These are phyloP conservation scores for Ianthella basta DNA, from an alignment of 37 sponge, comb jelly and placozoan genomes.

Conservation along the genomic window DNA sequence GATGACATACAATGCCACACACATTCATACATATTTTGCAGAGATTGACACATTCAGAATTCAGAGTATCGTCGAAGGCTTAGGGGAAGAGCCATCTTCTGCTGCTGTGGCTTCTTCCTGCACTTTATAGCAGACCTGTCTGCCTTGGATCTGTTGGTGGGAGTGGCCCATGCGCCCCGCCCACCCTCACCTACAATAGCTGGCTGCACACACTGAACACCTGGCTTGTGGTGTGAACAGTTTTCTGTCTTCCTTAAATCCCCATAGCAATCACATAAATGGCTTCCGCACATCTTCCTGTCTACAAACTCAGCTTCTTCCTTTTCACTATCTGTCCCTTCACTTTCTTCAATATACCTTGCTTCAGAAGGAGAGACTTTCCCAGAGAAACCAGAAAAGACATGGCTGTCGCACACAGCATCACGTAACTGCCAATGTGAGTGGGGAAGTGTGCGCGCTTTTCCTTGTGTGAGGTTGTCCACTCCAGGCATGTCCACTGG, in stretches of 20 bases:
- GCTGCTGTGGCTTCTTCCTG: not conserved
- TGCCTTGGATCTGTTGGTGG: not conserved
- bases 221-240: not conserved
- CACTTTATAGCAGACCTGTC: not conserved
- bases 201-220: not conserved
- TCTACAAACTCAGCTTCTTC: not conserved
- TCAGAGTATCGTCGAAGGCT: slow-evolving; percentile 13
- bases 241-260: not conserved
- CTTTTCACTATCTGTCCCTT: not conserved
- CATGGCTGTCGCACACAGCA: too few relatives aligned
- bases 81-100: not conserved
- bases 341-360: not conserved
- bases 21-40: not conserved
- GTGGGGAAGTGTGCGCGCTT: too few relatives aligned
- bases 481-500: too few relatives aligned
- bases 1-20: too few relatives aligned
- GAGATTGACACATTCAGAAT: not conserved
- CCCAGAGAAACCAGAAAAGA: too few relatives aligned
- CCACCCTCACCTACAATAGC: not conserved
- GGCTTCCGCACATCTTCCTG: not conserved
- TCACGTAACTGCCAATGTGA: too few relatives aligned
- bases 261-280: not conserved
- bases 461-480: too few relatives aligned
- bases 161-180: not conserved
- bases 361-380: too few relatives aligned